Conservation (phyloP, 2,888 invertebrate genomes). For the Lycia hirtaria region DNA sequence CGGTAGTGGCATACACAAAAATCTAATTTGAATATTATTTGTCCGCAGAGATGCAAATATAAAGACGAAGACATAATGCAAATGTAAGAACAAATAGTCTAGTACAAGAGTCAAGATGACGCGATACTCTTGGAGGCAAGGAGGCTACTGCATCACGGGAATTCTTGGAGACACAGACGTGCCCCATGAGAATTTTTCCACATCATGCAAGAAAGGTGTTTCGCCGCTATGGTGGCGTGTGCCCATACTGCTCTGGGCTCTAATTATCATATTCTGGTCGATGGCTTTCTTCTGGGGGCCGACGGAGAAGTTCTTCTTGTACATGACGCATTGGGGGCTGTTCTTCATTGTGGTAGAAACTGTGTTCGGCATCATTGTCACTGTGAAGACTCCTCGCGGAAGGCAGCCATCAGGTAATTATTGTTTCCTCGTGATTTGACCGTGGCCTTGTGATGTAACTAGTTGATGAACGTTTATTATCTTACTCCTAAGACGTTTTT, state of each 20-base stretch:
- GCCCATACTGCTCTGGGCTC: conserved; percentile 71
- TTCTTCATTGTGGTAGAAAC: conserved; percentile 69
- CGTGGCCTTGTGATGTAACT: conserved; percentile 6
- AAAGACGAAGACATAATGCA: conserved; percentile 6
- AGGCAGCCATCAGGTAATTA: conserved; percentile 55
- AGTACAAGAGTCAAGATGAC: conserved; percentile 57
- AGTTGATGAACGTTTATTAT: background rate
- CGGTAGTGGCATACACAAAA: conserved; percentile 3
- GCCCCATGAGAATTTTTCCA: conserved; percentile 60
- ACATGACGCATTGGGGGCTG: conserved; percentile 85
- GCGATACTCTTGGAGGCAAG: conserved; percentile 58
- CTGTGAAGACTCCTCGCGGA: conserved; percentile 53
- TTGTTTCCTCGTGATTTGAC: conserved; percentile 6
- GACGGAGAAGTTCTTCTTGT: conserved; percentile 76
- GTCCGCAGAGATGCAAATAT: conserved; percentile 40
- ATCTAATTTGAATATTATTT: conserved; percentile 22
- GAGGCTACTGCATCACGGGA: conserved; percentile 63
- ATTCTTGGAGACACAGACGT: conserved; percentile 60
- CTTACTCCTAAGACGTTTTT: background rate
- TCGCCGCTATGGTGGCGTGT: conserved; percentile 74
- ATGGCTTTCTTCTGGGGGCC: conserved; percentile 72
- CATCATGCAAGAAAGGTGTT: conserved; percentile 58
- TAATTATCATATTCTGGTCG: conserved; percentile 61
- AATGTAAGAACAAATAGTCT: conserved; percentile 4
- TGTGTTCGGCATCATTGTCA: conserved; percentile 68